Evolutionary conservation across 2,113 vertebrate genomes (phyloP), one percentile per base, ranked within the genome.

Genomic region (Maccullochella peelii): DNA sequence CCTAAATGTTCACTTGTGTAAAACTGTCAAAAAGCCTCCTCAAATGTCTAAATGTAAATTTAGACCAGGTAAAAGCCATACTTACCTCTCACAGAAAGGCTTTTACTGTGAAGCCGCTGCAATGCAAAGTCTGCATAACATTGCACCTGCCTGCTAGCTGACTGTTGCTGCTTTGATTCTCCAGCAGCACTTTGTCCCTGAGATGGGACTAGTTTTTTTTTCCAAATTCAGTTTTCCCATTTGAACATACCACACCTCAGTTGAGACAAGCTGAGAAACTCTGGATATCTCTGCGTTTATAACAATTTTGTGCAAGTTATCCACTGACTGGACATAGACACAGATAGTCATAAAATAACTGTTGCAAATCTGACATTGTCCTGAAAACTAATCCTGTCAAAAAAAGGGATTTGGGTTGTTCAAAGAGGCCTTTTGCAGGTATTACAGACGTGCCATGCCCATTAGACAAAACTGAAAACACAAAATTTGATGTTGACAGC

Each of bases 371-470:
- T 72, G 77, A 85, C 79, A 54, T 44, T 69, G 80, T 82, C 82
- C 80, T 33, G 49, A 79, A 84, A 83, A 80, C 52, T 78, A 88
- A 89, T 90, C 83, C 63, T 30, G 59, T 73, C 72, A 16, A 49
- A 77, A 79, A 30, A 30, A 38, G 23, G 54, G 78, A 84, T 90
- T 89, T 65, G 27, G 78, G 63, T 77, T 54, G 23, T 73, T 49
- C 23, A 55, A 25, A 50, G 61, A 76, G n/a, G 55, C 49, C 6
- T 65, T 86, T 87, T n/a, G 57, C 57, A 71, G 70, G 50, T 73
- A 49, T 89, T 82, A 84, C 20, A n/a, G 77, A 14, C 27, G 30
- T 78, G 61, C 33, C 10, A 6, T 25, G 40, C 14, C 50, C 72
- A 52, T 59, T 77, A 57, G 81, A 68, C 72, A 1, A 52, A 50